Base-by-base conservation (phyloP, 2,797 vertebrate genomes). In the Phrynocephalus forsythii region DNA sequence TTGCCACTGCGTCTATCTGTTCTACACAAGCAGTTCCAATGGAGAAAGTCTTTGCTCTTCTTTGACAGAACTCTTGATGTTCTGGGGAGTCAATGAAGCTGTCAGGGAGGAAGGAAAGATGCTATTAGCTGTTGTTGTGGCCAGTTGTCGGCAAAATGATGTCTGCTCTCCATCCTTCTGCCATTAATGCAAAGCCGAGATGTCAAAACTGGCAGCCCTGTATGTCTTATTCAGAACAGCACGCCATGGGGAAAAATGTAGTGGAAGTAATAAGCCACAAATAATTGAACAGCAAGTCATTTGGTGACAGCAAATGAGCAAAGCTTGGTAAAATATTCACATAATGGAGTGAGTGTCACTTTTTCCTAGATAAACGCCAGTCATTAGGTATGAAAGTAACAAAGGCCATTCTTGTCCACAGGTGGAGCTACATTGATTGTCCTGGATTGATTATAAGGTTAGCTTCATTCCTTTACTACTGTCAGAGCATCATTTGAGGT, bases 191-290 rank as follows among this genome's bases (percentile, higher is more conserved):
- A 28, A 86, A 87, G 81, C 33, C 83, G 82, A 85, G 69, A 90
- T 92, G 91, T 91, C 91, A 91, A 91, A 90, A 6, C 81, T 93
- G 91, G 88, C 91, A 94, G 84, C 71, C 75, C 82, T 81, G 13
- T 44, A 85, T 88, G 72, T 88, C 87, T 72, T 75, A 78, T 88
- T 89, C 83, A 89, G 91, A 90, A 93, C 89, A 87, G 68, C 0
- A 0, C 90, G 85, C 87, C 90, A 91, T 87, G 86, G 24, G 2
- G 84, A 81, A 85, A 94, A 89, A 77, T 18, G 86, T 4, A 89
- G 91, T 90, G 82, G 86, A 87, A 90, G 90, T 88, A 94, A 80
- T 60, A 63, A 93, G 85, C 38, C 91, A 86, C 92, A 90, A 88
- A 91, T 90, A 88, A 89, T 3, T 73, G 84, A 76, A 67, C 26